phyloP scores from a whole-genome alignment of 2,888 invertebrate genomes.

The Resseliella maxima region DNA sequence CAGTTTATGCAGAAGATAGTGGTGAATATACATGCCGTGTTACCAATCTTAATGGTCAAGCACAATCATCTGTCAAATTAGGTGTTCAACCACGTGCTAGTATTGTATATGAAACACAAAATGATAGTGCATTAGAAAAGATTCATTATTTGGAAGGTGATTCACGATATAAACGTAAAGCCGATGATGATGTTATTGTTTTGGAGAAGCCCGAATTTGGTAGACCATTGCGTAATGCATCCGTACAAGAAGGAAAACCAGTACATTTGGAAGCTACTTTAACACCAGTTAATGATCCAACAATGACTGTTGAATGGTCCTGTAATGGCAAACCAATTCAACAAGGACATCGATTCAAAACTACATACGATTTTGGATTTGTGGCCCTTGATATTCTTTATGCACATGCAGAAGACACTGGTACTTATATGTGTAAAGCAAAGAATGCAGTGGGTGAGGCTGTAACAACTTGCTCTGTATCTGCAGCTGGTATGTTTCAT shows the following conservation, averaged over 20 bases:
- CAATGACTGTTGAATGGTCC: constrained; percentile 99
- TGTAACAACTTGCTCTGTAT: constrained; percentile 89
- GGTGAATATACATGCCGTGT: constrained; percentile 87
- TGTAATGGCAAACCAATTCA: constrained; percentile 94
- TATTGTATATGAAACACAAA: constrained; percentile 90
- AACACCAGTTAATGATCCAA: constrained; percentile 97
- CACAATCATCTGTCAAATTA: constrained; percentile 82
- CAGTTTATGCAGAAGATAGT: constrained; percentile 93
- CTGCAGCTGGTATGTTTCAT: constrained; percentile 78
- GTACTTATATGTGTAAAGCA: constrained; percentile 96
- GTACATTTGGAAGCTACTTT: constrained; percentile 95
- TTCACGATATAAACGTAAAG: constrained; percentile 78
- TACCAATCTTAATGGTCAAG: constrained; percentile 86
- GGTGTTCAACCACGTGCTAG: constrained; percentile 85
- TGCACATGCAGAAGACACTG: constrained; percentile 96
- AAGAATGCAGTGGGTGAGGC: constrained; percentile 96
- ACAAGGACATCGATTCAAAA: constrained; percentile 94
- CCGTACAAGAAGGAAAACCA: constrained; percentile 85
- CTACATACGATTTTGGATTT: constrained; percentile 96
- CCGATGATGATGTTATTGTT: constrained; percentile 79
- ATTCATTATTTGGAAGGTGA: constrained; percentile 92
- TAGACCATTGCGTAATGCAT: constrained; percentile 86
- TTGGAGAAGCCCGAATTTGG: constrained; percentile 92
- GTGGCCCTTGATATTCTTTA: constrained; percentile 96
- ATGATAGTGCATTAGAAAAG: constrained; percentile 91